These are phyloP conservation scores for Drosophila infuscata DNA, from an alignment of 2,888 invertebrate genomes.

Conservation along the genomic window DNA sequence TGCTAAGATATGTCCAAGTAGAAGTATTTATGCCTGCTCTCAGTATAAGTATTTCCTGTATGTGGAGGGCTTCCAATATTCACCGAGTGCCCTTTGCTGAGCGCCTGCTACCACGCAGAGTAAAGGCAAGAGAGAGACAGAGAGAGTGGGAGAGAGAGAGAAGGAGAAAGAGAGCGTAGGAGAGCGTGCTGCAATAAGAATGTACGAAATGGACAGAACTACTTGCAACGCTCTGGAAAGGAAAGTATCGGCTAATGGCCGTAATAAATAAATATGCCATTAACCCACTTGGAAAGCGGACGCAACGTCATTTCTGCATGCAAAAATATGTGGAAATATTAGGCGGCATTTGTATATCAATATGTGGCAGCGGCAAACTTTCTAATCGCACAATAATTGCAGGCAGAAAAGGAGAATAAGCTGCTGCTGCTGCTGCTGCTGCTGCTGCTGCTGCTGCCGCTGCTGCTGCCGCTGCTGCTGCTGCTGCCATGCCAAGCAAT, in stretches of 20 bases:
- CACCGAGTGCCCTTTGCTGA: constrained; percentile 39
- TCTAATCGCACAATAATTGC: constrained; percentile 82
- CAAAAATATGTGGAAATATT: constrained; percentile 53
- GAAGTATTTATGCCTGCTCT: constrained; percentile 11
- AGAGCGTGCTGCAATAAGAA: constrained; percentile 22
- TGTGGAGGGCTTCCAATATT: constrained; percentile 11
- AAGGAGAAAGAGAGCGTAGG: constrained; percentile 10
- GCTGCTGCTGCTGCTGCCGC: constrained; percentile 23
- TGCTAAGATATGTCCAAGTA: constrained; percentile 30
- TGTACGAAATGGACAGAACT: constrained; percentile 24
- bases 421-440: neutral
- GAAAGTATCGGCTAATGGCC: constrained; percentile 58
- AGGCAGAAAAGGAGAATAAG: constrained; percentile 48
- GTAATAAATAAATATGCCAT: constrained; percentile 75
- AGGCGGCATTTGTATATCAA: constrained; percentile 67
- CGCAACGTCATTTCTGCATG: constrained; percentile 45
- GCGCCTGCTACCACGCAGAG: constrained; percentile 48
- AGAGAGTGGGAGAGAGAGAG: constrained; percentile 11
- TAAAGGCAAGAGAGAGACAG: constrained; percentile 24
- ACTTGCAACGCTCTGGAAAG: constrained; percentile 41
- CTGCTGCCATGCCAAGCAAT: constrained; percentile 48
- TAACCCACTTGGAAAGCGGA: constrained; percentile 62
- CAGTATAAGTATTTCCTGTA: constrained; percentile 20
- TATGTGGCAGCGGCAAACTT: constrained; percentile 68
- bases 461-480: constrained; percentile 21